Percentiles rank a stretch among this genome's conserved stretches.
These are phyloP conservation scores for Danio rerio DNA, from an alignment of 2,113 vertebrate species.

Conservation along the genomic window GRCz12tu NC_133178.1:26961501-26962000, in stretches of 20 bases:
- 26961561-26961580: too few relatives aligned
- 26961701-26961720: constrained; percentile 3
- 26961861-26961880: constrained; percentile 54
- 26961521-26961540: too few relatives aligned
- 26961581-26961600: too few relatives aligned
- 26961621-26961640: too few relatives aligned
- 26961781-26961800: constrained; percentile 41
- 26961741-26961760: constrained; percentile 36
- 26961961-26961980: constrained; percentile 49
- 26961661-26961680: too few relatives aligned
- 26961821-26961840: constrained; percentile 64
- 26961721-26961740: constrained; percentile 16
- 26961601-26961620: too few relatives aligned
- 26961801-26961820: constrained; percentile 53
- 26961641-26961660: too few relatives aligned
- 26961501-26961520: too few relatives aligned
- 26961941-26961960: constrained; percentile 48
- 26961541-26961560: too few relatives aligned
- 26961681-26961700: too few relatives aligned
- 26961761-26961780: constrained; percentile 43
- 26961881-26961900: constrained; percentile 56
- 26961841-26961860: constrained; percentile 56
- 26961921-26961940: constrained; percentile 45
- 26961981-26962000: constrained; percentile 39
- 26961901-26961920: constrained; percentile 48